phyloP scores from a whole-genome alignment of 1,140 invertebrate species.

The Trypoxylus dichotomus region DNA sequence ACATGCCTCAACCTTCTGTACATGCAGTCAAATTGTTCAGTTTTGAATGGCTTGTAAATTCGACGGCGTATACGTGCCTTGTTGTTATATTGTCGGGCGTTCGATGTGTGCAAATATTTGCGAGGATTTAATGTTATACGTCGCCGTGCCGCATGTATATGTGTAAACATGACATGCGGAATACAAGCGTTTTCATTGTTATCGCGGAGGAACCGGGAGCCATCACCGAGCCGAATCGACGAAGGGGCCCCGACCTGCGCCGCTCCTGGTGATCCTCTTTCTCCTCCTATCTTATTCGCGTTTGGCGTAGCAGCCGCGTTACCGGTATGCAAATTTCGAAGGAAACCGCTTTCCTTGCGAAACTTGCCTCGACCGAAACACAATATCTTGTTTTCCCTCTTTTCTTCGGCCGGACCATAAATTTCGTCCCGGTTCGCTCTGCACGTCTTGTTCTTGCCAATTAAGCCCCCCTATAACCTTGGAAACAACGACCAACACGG shows the following conservation, averaged over 20 bases:
- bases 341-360: neutral
- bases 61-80: neutral
- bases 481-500: constrained; percentile 1
- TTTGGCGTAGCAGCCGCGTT: neutral
- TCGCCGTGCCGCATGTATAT: neutral
- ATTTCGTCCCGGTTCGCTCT: neutral
- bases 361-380: neutral
- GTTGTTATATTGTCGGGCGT: neutral
- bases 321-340: constrained; percentile 2
- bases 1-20: neutral
- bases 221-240: neutral
- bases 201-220: neutral
- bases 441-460: constrained; percentile 1
- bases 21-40: neutral
- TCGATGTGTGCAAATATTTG: constrained; percentile 6
- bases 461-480: neutral
- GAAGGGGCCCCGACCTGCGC: too few relatives aligned
- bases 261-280: too few relatives aligned
- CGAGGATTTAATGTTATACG: neutral
- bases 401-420: neutral
- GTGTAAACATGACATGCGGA: constrained; percentile 2
- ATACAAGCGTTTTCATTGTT: constrained; percentile 2
- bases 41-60: neutral
- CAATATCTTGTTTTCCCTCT: constrained; percentile 2
- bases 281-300: neutral